A percentile compares a stretch with the other conserved stretches of the same genome.
phyloP scores from a whole-genome alignment of 1,140 invertebrate genomes.

The Diachasma alloeum region DNA sequence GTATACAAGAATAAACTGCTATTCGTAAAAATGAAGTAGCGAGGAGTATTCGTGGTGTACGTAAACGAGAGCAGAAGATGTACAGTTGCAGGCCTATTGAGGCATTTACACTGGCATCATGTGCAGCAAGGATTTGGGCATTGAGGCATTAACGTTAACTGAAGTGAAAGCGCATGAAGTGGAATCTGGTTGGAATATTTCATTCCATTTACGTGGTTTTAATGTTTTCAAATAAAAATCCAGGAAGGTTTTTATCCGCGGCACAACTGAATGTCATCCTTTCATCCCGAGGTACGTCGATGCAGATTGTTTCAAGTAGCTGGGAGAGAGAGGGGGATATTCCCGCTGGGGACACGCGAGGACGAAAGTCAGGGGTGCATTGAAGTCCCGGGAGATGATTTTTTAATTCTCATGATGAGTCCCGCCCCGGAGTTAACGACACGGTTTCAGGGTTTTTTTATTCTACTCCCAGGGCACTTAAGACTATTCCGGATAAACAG shows the following conservation, averaged over 20 bases:
- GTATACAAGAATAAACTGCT: conserved; percentile 4
- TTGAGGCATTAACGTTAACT: neutral
- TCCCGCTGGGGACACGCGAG: neutral
- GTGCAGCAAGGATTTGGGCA: neutral
- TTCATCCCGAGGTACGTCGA: no score
- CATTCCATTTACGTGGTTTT: no score
- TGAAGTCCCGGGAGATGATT: neutral
- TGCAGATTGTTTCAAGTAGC: no score
- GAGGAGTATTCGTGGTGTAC: neutral
- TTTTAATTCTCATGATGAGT: neutral
- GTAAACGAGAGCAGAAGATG: neutral
- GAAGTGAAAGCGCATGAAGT: neutral
- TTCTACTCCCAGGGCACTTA: neutral
- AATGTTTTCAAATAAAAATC: neutral
- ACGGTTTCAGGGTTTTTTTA: neutral
- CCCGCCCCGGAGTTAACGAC: neutral
- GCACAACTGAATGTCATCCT: no score
- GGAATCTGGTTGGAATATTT: neutral
- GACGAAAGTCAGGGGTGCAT: neutral
- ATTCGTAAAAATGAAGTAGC: neutral
- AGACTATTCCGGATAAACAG: neutral
- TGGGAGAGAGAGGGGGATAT: neutral
- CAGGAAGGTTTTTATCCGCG: neutral
- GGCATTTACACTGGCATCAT: neutral
- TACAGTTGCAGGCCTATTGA: neutral